Conservation (phyloP, 2,113 vertebrate genomes). For the Anarrhichthys ocellatus region DNA sequence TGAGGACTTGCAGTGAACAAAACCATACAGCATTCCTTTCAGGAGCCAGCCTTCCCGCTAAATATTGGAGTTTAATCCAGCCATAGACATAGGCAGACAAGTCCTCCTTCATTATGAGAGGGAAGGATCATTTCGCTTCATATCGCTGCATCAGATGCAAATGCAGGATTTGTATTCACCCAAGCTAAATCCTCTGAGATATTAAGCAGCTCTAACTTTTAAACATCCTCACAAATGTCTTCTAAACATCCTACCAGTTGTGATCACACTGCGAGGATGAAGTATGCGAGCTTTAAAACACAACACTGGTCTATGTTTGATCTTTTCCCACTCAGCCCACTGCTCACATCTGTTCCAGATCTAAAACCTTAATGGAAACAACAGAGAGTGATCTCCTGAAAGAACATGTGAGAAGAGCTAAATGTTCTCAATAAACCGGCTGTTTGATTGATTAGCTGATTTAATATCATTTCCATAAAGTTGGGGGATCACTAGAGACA, state of each 20-base stretch:
- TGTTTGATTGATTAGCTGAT: background rate
- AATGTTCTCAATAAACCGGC: background rate
- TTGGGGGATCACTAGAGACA: background rate
- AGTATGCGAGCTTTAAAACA: background rate
- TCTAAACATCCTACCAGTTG: background rate
- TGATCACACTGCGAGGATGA: background rate
- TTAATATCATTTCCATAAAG: background rate
- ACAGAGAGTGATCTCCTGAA: background rate
- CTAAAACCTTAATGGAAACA: slow-evolving; percentile 14
- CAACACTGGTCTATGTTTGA: background rate
- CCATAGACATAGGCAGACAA: slow-evolving; percentile 3
- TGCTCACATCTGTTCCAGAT: slow-evolving; percentile 37
- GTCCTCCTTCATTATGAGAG: background rate
- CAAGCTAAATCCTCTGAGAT: background rate
- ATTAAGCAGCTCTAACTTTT: background rate
- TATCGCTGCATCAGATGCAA: slow-evolving; percentile 3
- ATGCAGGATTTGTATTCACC: slow-evolving; percentile 10
- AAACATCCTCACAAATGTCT: background rate
- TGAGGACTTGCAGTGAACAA: slow-evolving; percentile 40
- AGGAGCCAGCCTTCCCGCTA: slow-evolving; percentile 26
- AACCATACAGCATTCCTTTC: slow-evolving; percentile 50
- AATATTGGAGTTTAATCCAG: slow-evolving; percentile 6
- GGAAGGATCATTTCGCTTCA: background rate
- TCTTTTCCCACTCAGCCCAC: background rate
- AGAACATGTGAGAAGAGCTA: background rate